Percentiles rank a stretch among this genome's conserved stretches.
Conservation (phyloP, 2,797 vertebrate species). For the Coregonus suidteri region DNA sequence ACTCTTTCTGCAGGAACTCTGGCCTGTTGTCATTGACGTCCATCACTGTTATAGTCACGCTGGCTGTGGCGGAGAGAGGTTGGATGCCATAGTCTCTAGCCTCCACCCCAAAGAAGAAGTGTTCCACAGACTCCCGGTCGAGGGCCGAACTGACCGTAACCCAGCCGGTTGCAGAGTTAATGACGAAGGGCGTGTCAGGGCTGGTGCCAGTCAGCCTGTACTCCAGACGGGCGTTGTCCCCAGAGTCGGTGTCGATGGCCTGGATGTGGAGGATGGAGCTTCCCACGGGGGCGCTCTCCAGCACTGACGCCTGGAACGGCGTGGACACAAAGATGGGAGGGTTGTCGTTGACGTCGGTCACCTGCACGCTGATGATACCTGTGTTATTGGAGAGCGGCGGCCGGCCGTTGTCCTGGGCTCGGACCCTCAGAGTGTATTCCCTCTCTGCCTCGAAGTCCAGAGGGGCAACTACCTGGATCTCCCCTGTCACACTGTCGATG, state of each 20-base stretch:
- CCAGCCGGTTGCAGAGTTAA: constrained; percentile 96
- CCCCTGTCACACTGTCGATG: constrained; percentile 93
- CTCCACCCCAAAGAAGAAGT: constrained; percentile 95
- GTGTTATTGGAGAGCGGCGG: constrained; percentile 97
- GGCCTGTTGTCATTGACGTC: constrained; percentile 98
- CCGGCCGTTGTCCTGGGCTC: constrained; percentile 93
- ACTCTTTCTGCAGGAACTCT: constrained; percentile 93
- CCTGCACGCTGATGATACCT: constrained; percentile 91
- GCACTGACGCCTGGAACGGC: constrained; percentile 93
- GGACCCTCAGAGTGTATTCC: constrained; percentile 90
- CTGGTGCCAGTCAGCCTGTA: constrained; percentile 89
- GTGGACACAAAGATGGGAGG: constrained; percentile 97
- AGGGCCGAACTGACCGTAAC: constrained; percentile 90
- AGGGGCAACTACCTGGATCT: constrained; percentile 92
- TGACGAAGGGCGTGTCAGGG: constrained; percentile 88
- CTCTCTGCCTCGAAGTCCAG: constrained; percentile 93
- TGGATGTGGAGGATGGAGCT: constrained; percentile 98
- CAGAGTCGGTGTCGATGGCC: constrained; percentile 94
- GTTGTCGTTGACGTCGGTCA: constrained; percentile 96
- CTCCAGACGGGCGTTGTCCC: constrained; percentile 91
- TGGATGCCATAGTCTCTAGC: constrained; percentile 92
- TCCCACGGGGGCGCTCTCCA: constrained; percentile 92
- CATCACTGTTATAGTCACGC: constrained; percentile 94
- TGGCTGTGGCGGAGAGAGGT: constrained; percentile 89
- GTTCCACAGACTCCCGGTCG: constrained; percentile 92